Evolutionary conservation across 1,140 invertebrate species (phyloP).

Genomic region (Thrips palmi): DNA sequence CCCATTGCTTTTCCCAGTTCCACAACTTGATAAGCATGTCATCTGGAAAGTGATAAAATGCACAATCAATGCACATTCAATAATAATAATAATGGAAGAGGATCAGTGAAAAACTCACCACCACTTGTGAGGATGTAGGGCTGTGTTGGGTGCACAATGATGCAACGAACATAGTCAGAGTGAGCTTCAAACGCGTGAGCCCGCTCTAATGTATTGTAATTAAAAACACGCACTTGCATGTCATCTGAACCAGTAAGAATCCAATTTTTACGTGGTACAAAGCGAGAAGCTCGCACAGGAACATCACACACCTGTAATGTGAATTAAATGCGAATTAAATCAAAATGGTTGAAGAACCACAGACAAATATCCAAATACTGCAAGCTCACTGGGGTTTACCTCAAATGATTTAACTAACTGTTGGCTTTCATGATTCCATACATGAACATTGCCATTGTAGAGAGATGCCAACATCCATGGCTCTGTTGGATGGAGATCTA

Average conservation of each 20-base stretch:
- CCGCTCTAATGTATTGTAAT: conserved; percentile 95
- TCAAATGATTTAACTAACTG: conserved; percentile 87
- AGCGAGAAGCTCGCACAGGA: conserved; percentile 87
- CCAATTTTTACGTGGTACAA: conserved; percentile 97
- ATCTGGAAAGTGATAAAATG: conserved; percentile 42
- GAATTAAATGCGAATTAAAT: conserved; percentile 4
- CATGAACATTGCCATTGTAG: conserved; percentile 97
- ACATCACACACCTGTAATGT: conserved; percentile 67
- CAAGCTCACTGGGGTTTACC: conserved; percentile 24
- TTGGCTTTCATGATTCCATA: conserved; percentile 97
- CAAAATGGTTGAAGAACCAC: conserved; percentile 2
- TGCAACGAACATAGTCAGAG: conserved; percentile 93
- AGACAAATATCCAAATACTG: conserved; percentile 1
- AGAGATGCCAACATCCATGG: conserved; percentile 96
- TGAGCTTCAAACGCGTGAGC: conserved; percentile 95
- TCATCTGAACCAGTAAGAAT: conserved; percentile 95
- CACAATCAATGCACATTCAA: conserved; percentile 8
- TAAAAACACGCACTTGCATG: conserved; percentile 89
- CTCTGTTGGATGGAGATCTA: conserved; percentile 92
- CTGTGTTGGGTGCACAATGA: conserved; percentile 93
- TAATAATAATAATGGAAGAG: conserved; percentile 10
- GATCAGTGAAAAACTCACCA: conserved; percentile 42
- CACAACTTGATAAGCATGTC: conserved; percentile 98
- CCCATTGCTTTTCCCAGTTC: conserved; percentile 99
- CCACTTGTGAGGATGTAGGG: conserved; percentile 93